Base-by-base conservation (phyloP, 1,140 invertebrate species). In the Scaptodrosophila lebanonensis region DNA sequence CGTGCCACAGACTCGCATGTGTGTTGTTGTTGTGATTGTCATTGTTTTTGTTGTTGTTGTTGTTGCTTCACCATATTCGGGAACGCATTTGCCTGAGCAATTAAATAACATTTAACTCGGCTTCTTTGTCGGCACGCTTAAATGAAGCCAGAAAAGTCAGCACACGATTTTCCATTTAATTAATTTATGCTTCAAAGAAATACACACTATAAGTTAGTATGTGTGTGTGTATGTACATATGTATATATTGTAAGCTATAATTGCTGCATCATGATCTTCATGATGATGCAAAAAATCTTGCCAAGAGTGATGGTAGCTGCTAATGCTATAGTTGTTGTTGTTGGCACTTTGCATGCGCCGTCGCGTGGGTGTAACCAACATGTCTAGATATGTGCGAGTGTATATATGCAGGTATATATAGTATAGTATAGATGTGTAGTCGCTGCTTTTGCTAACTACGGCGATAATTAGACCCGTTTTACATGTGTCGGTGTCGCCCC, bases 121-220 rank as follows among this genome's bases (percentile, higher is more conserved):
- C 59, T 43, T 52, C 68, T 69, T 77, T 79, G 72, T 77, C 73
- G 72, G 63, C 52, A n/a, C 51, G 68, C 59, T 79, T 71, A 77
- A 73, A 13, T 1, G 9, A 29, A 32, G 36, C 47, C 59, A 62
- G n/a, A 44, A 57, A 39, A 62, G 71, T 40, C 65, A 60, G 61
- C 56, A 59, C 73, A 79, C 73, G 73, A 79, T 79, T 79, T 82
- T 69, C 65, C 69, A 63, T 82, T 79, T 75, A 79, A 79, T 79
- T 79, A 79, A 79, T 79, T 79, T 82, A 79, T 82, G 66, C 69
- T 58, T 38, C 12, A 38, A 50, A 29, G 17, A 48, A 27, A 35
- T 16, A 45, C 12, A 27, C 13, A 33, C 48, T 40, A 43, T 42
- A 65, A 40, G 57, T 15, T 15, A 57, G 47, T 49, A 64, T n/a